phyloP scores from a whole-genome alignment of 2,888 invertebrate species.

The Bembecia ichneumoniformis region DNA sequence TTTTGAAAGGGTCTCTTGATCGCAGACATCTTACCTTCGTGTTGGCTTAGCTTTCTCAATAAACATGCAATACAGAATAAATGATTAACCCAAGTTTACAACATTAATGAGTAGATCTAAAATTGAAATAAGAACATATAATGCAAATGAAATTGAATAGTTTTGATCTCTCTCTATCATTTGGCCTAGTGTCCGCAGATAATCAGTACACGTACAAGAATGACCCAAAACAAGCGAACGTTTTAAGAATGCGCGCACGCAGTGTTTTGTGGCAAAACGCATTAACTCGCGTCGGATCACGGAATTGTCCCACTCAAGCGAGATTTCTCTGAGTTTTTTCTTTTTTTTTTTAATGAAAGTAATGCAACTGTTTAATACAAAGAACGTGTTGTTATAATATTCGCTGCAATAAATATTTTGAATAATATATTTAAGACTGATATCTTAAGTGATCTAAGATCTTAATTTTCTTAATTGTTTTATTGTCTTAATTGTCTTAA shows the following conservation, averaged over 20 bases:
- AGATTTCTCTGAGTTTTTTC: conserved; percentile 39
- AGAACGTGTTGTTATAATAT: neutral
- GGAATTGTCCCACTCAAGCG: conserved; percentile 29
- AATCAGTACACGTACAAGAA: conserved; percentile 43
- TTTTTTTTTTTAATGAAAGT: conserved; percentile 22
- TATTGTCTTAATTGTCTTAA: no score
- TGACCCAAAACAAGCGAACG: conserved; percentile 32
- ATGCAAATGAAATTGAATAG: conserved; percentile 24
- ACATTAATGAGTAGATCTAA: no score
- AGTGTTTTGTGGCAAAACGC: conserved; percentile 25
- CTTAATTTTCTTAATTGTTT: no score
- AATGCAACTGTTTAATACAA: neutral
- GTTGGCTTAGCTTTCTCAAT: no score
- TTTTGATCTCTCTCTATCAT: conserved; percentile 31
- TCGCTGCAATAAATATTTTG: neutral
- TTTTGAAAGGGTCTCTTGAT: neutral
- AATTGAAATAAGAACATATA: conserved; percentile 1
- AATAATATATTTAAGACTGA: no score
- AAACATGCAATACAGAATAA: no score
- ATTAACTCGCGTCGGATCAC: conserved; percentile 28
- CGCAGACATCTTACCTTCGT: neutral
- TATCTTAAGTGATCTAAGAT: no score
- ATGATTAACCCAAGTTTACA: no score
- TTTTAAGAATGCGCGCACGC: conserved; percentile 20
- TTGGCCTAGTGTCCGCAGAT: conserved; percentile 30